Conservation (phyloP, 2,797 vertebrate genomes). For the Silurus aristotelis region DNA sequence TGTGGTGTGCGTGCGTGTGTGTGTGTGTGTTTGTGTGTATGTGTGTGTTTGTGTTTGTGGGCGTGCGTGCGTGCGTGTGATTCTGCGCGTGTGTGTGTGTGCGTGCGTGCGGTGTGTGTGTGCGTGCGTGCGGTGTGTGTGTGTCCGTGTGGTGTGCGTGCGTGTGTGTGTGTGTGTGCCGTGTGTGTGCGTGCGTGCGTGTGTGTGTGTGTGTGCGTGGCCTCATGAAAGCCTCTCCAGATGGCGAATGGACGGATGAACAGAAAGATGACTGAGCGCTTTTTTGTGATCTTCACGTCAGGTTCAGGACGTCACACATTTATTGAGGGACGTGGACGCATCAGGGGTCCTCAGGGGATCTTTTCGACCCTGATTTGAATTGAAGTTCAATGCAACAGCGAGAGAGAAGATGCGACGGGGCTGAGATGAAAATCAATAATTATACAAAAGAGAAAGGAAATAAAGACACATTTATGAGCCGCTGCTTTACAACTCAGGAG, state of each 20-base stretch:
- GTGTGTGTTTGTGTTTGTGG: background rate
- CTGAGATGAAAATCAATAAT: slow-evolving; percentile 1
- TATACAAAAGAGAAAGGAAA: background rate
- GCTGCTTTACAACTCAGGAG: background rate
- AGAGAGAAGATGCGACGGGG: background rate
- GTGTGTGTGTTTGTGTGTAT: slow-evolving; percentile 15
- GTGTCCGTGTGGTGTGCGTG: no score
- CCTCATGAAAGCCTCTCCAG: slow-evolving; percentile 24
- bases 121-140: no score
- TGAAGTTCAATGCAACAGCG: no score
- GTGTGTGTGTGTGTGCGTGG: background rate
- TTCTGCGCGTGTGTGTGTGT: no score
- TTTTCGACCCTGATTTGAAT: background rate
- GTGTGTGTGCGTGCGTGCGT: no score
- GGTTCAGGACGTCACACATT: slow-evolving; percentile 12
- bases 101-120: no score
- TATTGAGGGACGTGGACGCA: slow-evolving; percentile 24
- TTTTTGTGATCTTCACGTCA: background rate
- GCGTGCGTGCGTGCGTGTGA: no score
- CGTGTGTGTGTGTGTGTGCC: no score
- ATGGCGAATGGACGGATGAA: slow-evolving; percentile 18
- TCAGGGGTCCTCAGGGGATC: background rate
- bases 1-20: no score
- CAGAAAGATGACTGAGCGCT: slow-evolving; percentile 26
- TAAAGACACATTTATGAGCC: background rate